Evolutionary conservation across 2,888 invertebrate species (phyloP), one percentile per base, ranked within the genome.

Genomic region (Sclerodermus sp.): DNA sequence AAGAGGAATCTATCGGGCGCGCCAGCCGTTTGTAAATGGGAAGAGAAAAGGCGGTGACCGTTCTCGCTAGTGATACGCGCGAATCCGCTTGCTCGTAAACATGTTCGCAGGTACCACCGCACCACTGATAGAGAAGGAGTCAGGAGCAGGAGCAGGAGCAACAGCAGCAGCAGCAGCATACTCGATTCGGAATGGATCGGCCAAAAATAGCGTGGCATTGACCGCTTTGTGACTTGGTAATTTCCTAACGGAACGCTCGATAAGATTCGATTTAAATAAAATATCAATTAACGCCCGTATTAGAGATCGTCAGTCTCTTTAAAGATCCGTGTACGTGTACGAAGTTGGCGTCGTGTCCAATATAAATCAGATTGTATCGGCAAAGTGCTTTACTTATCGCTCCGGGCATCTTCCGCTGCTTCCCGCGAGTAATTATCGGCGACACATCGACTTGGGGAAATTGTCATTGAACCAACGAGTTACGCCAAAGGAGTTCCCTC

Each of bases 301-400:
- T 57, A 44, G 61, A 60, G 64, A 60, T 36, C 45, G 43, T 38
- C 23, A 18, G 40, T 41, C 49, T 53, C 47, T 56, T 42, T 53
- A 61, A 53, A 57, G 46, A 52, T 49, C 43, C 44, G 23, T 23
- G 23, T 23, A 23, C 44, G 23, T 23, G 23, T 23, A 23, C 23
- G 23, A 23, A 23, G 23, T 8, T 23, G 23, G 51, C 58, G 51
- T 64, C 65, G 64, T 70, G 66, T 71, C 59, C 67, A 64, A 73
- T 71, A 73, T 73, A 73, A 73, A 72, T 73, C 68, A 73, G 71
- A 73, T 73, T 68, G 70, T 73, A 73, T 73, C 71, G 60, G 57
- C 55, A 43, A 57, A 64, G 62, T 64, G 64, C 64, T 62, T 66
- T 56, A 50, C 47, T 66, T 70, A 73, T 73, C 72, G 55, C 50